These are phyloP conservation scores for Lithodes maja DNA, from an alignment of 2,888 invertebrate genomes.

Conservation along the genomic window DNA sequence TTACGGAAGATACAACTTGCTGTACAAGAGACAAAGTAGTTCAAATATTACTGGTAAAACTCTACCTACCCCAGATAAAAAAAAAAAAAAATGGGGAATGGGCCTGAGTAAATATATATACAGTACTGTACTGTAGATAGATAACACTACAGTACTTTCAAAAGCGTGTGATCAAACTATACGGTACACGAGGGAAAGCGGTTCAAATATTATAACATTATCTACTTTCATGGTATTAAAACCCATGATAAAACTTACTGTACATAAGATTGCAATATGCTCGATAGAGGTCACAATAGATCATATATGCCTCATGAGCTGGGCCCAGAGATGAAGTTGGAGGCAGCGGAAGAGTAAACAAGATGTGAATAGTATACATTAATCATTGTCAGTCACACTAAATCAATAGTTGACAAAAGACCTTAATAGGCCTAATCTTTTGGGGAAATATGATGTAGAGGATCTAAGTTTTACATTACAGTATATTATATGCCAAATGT, in stretches of 20 bases:
- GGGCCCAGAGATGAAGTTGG: slow-evolving; percentile 58
- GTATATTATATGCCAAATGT: too few relatives aligned
- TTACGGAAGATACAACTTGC: too few relatives aligned
- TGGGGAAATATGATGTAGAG: too few relatives aligned
- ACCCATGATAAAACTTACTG: slow-evolving; percentile 37
- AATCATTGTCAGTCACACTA: slow-evolving; percentile 32
- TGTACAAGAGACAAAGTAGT: too few relatives aligned
- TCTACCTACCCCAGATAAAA: too few relatives aligned
- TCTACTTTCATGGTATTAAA: too few relatives aligned
- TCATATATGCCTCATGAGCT: slow-evolving; percentile 62
- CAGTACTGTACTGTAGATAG: neutral
- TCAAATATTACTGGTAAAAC: too few relatives aligned
- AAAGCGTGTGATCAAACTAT: neutral
- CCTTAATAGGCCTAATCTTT: too few relatives aligned
- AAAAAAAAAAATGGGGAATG: too few relatives aligned
- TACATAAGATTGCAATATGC: slow-evolving; percentile 56
- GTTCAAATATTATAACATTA: neutral
- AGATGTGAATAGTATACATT: slow-evolving; percentile 61
- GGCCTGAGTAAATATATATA: too few relatives aligned
- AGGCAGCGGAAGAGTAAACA: slow-evolving; percentile 63
- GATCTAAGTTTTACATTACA: too few relatives aligned
- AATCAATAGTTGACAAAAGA: too few relatives aligned
- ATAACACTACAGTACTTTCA: neutral
- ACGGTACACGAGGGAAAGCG: neutral
- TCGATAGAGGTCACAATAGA: slow-evolving; percentile 60